Conservation (phyloP, 2,797 vertebrate genomes). For the Aselliscus stoliczkanus region DNA sequence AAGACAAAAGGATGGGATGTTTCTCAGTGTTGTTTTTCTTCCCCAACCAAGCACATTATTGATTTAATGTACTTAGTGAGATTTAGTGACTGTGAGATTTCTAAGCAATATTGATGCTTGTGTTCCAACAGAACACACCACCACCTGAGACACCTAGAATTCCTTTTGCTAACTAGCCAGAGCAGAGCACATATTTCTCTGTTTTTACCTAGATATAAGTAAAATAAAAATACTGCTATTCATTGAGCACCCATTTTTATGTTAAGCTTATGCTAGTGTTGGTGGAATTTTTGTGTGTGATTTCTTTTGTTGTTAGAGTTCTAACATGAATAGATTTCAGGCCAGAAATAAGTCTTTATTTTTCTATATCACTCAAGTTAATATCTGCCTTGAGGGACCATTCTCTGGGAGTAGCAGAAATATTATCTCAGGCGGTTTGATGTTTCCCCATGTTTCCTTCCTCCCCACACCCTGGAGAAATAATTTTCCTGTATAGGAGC, state of each 20-base stretch:
- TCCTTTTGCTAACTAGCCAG: neutral
- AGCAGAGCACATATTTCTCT: neutral
- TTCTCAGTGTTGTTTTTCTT: neutral
- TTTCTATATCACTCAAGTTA: neutral
- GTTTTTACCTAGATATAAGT: neutral
- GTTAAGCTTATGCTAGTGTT: neutral
- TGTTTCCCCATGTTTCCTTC: neutral
- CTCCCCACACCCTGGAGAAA: neutral
- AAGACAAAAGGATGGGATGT: neutral
- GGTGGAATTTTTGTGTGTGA: neutral
- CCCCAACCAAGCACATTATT: neutral
- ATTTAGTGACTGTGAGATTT: neutral
- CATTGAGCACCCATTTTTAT: neutral
- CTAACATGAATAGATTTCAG: neutral
- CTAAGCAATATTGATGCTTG: neutral
- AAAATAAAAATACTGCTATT: neutral
- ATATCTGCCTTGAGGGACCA: neutral
- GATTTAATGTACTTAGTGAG: neutral
- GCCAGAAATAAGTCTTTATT: neutral
- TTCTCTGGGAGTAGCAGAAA: neutral
- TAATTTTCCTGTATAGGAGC: neutral
- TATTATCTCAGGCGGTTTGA: neutral
- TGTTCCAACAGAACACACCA: neutral
- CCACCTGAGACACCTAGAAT: accelerated
- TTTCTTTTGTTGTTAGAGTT: neutral